These are phyloP conservation scores for Glaucopsyche alexis DNA, from an alignment of 2,888 invertebrate genomes.

Conservation along the genomic window DNA sequence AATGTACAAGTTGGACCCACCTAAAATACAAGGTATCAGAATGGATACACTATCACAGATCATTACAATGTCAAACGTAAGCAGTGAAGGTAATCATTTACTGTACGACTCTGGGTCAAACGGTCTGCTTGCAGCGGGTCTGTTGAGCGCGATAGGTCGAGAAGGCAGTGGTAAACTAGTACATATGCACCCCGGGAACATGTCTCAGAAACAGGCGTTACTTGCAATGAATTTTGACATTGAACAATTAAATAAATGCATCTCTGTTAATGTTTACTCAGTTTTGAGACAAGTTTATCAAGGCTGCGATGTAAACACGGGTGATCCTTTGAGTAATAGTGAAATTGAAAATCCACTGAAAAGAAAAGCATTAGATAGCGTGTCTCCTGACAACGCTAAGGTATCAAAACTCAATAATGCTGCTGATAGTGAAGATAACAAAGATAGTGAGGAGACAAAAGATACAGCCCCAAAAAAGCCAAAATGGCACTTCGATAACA, in stretches of 20 bases:
- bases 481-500: slow-evolving; percentile 85
- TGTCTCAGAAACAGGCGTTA: slow-evolving; percentile 88
- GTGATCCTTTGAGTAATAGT: slow-evolving; percentile 42
- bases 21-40: slow-evolving; percentile 87
- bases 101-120: slow-evolving; percentile 94
- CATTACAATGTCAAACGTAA: slow-evolving; percentile 89
- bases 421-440: slow-evolving; percentile 35
- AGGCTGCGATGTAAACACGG: slow-evolving; percentile 64
- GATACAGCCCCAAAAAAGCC: slow-evolving; percentile 69
- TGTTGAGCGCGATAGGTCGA: slow-evolving; percentile 88
- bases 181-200: slow-evolving; percentile 90
- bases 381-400: slow-evolving; percentile 51
- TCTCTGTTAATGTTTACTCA: slow-evolving; percentile 88
- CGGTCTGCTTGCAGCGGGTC: slow-evolving; percentile 90
- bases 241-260: slow-evolving; percentile 84
- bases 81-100: slow-evolving; percentile 87
- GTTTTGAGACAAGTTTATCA: slow-evolving; percentile 85
- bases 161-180: slow-evolving; percentile 83
- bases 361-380: slow-evolving; percentile 50
- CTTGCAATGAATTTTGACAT: slow-evolving; percentile 88
- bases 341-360: slow-evolving; percentile 51
- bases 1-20: slow-evolving; percentile 88
- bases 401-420: slow-evolving; percentile 49
- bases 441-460: slow-evolving; percentile 35
- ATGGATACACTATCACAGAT: slow-evolving; percentile 95